Evolutionary conservation across 2,888 invertebrate genomes (phyloP).

Genomic region (Plutella xylostella): DNA sequence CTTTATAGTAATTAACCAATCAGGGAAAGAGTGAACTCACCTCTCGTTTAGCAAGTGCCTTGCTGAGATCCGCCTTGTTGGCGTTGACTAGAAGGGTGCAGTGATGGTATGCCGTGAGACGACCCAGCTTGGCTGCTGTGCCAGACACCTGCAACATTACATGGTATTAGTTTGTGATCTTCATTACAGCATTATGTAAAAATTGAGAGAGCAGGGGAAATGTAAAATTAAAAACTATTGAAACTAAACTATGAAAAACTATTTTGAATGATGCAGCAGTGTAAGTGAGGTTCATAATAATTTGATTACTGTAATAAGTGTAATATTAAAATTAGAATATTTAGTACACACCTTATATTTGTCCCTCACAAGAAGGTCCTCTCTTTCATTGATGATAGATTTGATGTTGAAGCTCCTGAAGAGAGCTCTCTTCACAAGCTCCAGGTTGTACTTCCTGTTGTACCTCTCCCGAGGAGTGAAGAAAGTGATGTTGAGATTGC

Average conservation of each 20-base stretch:
- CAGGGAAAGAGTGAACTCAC: constrained; percentile 53
- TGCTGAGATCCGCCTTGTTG: constrained; percentile 79
- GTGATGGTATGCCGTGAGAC: constrained; percentile 94
- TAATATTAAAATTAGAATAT: constrained; percentile 11
- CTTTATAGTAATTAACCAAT: neutral
- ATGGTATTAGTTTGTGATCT: constrained; percentile 15
- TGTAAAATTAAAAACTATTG: too few species aligned
- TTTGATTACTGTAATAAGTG: neutral
- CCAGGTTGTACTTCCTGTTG: constrained; percentile 88
- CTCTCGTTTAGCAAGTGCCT: constrained; percentile 79
- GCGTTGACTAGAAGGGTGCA: constrained; percentile 93
- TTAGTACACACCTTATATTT: constrained; percentile 77
- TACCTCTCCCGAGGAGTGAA: constrained; percentile 87
- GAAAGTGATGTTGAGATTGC: constrained; percentile 94
- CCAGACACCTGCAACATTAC: constrained; percentile 93
- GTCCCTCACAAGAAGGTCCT: constrained; percentile 87
- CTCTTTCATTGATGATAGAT: constrained; percentile 81
- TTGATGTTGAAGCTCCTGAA: constrained; percentile 85
- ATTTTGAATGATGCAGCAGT: too few species aligned
- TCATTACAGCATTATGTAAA: neutral
- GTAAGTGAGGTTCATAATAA: neutral
- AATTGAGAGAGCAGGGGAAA: too few species aligned
- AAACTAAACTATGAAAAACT: too few species aligned
- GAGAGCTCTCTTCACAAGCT: constrained; percentile 85
- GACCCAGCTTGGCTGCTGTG: constrained; percentile 92